Conservation (phyloP, 2,113 vertebrate genomes). For the Cololabis saira region DNA sequence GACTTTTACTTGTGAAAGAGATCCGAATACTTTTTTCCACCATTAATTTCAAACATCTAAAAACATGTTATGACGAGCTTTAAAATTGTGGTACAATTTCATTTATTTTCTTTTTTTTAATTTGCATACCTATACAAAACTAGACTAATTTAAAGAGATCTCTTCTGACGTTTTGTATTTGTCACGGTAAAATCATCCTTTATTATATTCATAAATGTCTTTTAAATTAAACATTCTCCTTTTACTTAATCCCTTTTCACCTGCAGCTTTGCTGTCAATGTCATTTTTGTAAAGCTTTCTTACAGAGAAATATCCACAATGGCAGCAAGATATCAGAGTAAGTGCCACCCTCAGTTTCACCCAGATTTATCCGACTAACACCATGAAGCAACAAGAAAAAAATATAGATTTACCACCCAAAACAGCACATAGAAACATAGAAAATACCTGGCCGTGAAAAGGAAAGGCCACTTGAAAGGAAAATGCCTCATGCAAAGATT, state of each 20-base stretch:
- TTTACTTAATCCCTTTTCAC: neutral
- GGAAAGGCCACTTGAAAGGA: conserved; percentile 57
- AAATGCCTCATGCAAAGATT: conserved; percentile 25
- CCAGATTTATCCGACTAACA: conserved; percentile 29
- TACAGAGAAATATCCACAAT: neutral
- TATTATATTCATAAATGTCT: too few relatives aligned
- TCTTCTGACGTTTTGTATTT: too few relatives aligned
- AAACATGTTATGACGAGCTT: too few relatives aligned
- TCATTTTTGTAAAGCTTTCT: neutral
- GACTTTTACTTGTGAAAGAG: too few relatives aligned
- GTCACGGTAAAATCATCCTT: too few relatives aligned
- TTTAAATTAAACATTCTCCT: too few relatives aligned
- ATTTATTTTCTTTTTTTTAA: too few relatives aligned
- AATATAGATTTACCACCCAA: conserved; percentile 16
- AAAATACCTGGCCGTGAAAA: conserved; percentile 36
- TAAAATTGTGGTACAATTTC: too few relatives aligned
- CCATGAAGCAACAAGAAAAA: conserved; percentile 37
- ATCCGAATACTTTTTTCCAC: too few relatives aligned
- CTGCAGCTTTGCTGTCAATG: neutral
- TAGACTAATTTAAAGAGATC: too few relatives aligned
- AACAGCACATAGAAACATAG: conserved; percentile 33
- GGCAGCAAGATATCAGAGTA: conserved; percentile 9
- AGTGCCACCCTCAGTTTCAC: conserved; percentile 7
- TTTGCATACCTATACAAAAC: too few relatives aligned
- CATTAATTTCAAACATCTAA: too few relatives aligned